Evolutionary conservation across 2,888 invertebrate species (phyloP).

Genomic region (Liposcelis brunnea): DNA sequence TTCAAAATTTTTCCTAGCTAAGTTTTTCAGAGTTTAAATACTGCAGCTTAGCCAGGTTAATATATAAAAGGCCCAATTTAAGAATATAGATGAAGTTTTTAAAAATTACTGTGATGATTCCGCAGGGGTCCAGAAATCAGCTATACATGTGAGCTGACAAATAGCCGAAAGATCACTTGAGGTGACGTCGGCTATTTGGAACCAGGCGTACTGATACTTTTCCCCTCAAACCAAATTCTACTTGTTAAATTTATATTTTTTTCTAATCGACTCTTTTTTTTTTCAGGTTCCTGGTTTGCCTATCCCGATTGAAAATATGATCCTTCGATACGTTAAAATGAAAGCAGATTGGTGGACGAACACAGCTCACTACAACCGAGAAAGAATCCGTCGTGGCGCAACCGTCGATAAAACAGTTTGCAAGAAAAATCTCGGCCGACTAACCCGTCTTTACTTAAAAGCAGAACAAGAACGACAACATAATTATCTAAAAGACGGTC

Average conservation of each 20-base stretch:
- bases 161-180: slow-evolving; percentile 13
- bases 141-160: slow-evolving; percentile 22
- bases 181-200: slow-evolving; percentile 10
- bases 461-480: slow-evolving; percentile 98
- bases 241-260: neutral
- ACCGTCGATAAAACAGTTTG: slow-evolving; percentile 99
- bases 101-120: slow-evolving; percentile 13
- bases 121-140: slow-evolving; percentile 21
- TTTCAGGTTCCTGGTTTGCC: slow-evolving; percentile 87
- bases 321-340: slow-evolving; percentile 97
- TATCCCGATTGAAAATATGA: slow-evolving; percentile 99
- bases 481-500: slow-evolving; percentile 98
- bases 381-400: slow-evolving; percentile 95
- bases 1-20: neutral
- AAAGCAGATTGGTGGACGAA: slow-evolving; percentile 99
- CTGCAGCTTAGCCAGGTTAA: neutral
- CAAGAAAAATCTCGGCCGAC: slow-evolving; percentile 97
- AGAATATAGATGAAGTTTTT: no score
- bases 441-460: slow-evolving; percentile 90
- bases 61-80: no score
- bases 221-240: neutral
- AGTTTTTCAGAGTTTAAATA: neutral
- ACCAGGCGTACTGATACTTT: neutral
- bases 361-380: slow-evolving; percentile 98
- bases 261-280: no score